Conservation (phyloP, 2,888 invertebrate genomes). For the Acanthosepion esculentum region DNA sequence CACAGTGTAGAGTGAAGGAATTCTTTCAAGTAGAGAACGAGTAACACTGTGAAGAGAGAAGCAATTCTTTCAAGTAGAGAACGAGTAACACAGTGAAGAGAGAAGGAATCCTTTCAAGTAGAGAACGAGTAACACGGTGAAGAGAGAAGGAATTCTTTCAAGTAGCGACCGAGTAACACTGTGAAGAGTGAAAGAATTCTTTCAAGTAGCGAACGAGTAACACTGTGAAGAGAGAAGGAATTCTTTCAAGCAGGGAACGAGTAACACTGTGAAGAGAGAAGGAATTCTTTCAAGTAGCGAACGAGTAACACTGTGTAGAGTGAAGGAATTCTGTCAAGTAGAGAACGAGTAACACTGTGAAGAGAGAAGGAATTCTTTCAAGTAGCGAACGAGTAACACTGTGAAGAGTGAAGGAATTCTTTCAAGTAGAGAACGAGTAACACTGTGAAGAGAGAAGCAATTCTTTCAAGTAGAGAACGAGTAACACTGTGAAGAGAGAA, state of each 20-base stretch:
- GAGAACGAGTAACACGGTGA: neutral
- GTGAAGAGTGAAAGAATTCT: slow-evolving; percentile 48
- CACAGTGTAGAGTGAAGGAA: slow-evolving; percentile 49
- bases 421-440: too few relatives aligned
- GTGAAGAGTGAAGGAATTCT: too few relatives aligned
- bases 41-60: neutral
- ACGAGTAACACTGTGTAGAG: neutral
- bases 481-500: neutral
- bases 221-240: too few relatives aligned
- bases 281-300: neutral
- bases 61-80: too few relatives aligned
- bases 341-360: too few relatives aligned
- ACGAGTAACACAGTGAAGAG: too few relatives aligned
- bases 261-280: slow-evolving; percentile 63
- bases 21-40: neutral
- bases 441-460: slow-evolving; percentile 60
- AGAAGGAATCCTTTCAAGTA: neutral
- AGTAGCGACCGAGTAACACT: too few relatives aligned
- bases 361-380: slow-evolving; percentile 16
- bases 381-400: neutral
- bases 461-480: neutral
- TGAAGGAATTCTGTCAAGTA: too few relatives aligned
- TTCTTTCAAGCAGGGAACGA: too few relatives aligned
- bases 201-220: neutral
- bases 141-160: too few relatives aligned